Evolutionary conservation across 1,140 invertebrate species (phyloP).

Genomic region (Heliconius himera): DNA sequence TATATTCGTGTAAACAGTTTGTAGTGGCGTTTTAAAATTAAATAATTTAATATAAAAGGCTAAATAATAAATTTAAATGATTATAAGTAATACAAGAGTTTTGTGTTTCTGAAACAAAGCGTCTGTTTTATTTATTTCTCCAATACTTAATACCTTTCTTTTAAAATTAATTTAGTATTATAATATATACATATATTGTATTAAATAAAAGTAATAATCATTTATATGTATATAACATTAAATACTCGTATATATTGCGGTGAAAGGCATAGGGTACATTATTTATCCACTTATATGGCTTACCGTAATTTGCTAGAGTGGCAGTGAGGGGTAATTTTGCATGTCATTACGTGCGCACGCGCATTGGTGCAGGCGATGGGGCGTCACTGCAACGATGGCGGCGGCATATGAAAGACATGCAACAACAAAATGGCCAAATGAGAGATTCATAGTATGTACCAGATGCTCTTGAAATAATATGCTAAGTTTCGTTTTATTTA

Average conservation of each 20-base stretch:
- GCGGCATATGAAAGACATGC: constrained; percentile 25
- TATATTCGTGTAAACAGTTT: neutral
- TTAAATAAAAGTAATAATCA: no score
- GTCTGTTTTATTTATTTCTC: no score
- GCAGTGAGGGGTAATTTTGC: constrained; percentile 61
- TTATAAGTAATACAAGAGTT: no score
- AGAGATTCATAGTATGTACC: neutral
- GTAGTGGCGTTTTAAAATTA: neutral
- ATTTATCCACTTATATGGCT: constrained; percentile 19
- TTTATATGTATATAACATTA: neutral
- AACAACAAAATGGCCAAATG: constrained; percentile 27
- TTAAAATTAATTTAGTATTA: no score
- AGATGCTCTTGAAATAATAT: neutral
- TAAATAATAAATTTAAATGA: neutral
- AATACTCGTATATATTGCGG: neutral
- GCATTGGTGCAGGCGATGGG: constrained; percentile 56
- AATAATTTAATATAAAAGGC: neutral
- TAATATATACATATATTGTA: no score
- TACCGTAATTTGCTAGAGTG: constrained; percentile 45
- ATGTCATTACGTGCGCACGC: constrained; percentile 59
- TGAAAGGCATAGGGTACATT: constrained; percentile 16
- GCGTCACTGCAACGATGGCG: constrained; percentile 53
- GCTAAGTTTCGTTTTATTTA: neutral
- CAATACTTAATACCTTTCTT: no score
- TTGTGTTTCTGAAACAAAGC: no score